Evolutionary conservation across 2,797 vertebrate genomes (phyloP).

Genomic region (Aythya fuligula): DNA sequence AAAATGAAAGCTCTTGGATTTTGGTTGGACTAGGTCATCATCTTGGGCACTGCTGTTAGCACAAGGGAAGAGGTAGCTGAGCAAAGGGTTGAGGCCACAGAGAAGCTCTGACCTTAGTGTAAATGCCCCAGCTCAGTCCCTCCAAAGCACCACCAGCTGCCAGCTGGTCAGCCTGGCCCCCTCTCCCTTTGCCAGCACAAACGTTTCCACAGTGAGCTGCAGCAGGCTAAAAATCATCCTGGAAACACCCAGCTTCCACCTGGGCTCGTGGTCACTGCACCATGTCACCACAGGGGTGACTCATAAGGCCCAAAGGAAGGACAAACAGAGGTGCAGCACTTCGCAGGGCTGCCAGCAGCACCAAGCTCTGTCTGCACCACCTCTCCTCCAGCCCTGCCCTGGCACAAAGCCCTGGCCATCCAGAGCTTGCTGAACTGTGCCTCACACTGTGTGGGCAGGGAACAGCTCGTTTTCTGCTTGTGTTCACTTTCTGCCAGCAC

Average conservation of each 20-base stretch:
- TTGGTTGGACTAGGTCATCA: background rate
- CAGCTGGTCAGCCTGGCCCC: too few relatives aligned
- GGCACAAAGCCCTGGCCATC: background rate
- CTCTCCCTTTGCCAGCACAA: background rate
- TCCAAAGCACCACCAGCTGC: background rate
- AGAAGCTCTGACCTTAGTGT: background rate
- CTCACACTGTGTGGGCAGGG: background rate
- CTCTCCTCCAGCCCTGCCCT: background rate
- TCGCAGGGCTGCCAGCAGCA: background rate
- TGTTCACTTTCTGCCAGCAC: background rate
- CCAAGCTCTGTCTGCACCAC: fast-evolving
- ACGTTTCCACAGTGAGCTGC: background rate
- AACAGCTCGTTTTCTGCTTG: background rate
- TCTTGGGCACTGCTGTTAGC: background rate
- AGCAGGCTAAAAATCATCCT: background rate
- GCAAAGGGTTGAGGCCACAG: background rate
- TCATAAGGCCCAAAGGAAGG: background rate
- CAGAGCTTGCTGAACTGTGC: fast-evolving
- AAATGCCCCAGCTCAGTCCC: background rate
- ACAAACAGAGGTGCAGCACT: background rate
- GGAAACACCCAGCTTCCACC: background rate
- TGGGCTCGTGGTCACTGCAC: background rate
- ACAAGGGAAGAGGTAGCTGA: background rate
- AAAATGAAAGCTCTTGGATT: background rate
- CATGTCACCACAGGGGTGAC: fast-evolving